Conservation (phyloP, 2,113 vertebrate genomes). For the Lepus timidus region DNA sequence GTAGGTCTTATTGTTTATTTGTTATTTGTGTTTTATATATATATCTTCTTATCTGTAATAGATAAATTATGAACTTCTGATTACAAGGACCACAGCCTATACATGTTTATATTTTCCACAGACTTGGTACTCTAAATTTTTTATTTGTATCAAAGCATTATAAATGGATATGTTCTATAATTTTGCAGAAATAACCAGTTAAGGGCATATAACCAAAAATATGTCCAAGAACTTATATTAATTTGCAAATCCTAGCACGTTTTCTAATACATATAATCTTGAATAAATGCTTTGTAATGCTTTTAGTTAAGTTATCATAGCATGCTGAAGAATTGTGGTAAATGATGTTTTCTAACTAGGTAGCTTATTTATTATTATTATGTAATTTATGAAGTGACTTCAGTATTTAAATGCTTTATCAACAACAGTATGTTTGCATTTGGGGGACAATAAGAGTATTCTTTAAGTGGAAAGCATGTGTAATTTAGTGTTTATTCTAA, state of each 20-base stretch:
- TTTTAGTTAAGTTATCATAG: slow-evolving; percentile 18
- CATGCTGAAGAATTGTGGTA: neutral
- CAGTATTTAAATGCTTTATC: neutral
- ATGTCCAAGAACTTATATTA: neutral
- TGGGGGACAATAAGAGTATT: neutral
- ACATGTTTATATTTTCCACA: neutral
- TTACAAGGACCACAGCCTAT: neutral
- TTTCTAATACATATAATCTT: slow-evolving; percentile 16
- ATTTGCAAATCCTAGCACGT: neutral
- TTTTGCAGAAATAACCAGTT: neutral
- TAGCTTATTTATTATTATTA: slow-evolving; percentile 6
- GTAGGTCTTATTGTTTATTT: neutral
- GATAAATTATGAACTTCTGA: neutral
- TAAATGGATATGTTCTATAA: neutral
- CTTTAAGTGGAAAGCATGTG: slow-evolving; percentile 23
- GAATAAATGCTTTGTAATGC: slow-evolving; percentile 20
- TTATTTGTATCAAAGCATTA: neutral
- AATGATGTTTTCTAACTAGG: neutral
- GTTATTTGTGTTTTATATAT: neutral
- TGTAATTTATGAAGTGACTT: neutral
- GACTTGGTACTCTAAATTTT: neutral
- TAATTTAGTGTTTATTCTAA: slow-evolving; percentile 47
- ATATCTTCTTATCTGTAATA: neutral
- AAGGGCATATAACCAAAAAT: neutral
- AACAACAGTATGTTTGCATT: neutral